These are phyloP conservation scores for Patella ulyssiponensis DNA, from an alignment of 2,888 invertebrate species.

Conservation along the genomic window DNA sequence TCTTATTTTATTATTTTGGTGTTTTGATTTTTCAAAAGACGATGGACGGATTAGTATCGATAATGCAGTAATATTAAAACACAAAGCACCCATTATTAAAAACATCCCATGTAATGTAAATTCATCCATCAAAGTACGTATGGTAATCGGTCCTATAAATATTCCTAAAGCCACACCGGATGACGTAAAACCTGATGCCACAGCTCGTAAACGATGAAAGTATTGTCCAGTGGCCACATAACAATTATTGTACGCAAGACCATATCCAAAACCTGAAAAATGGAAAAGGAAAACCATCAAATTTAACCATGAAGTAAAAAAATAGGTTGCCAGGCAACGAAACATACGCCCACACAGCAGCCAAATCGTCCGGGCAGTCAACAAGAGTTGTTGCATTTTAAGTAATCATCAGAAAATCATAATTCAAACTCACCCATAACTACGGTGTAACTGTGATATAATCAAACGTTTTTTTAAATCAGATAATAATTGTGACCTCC, in stretches of 20 bases:
- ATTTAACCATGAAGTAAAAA: too few relatives aligned
- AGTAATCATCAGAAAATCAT: too few relatives aligned
- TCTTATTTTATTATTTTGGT: neutral
- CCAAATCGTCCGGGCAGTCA: too few relatives aligned
- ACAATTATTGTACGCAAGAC: neutral
- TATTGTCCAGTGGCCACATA: neutral
- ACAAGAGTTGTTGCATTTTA: too few relatives aligned
- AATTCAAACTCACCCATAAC: too few relatives aligned
- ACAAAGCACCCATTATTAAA: neutral
- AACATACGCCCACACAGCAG: too few relatives aligned
- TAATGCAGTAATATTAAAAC: neutral
- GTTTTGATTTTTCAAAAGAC: neutral
- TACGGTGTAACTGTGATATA: too few relatives aligned
- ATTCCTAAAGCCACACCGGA: neutral
- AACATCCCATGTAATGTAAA: neutral
- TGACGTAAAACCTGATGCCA: neutral
- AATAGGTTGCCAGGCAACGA: too few relatives aligned
- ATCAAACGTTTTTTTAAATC: too few relatives aligned
- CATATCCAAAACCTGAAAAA: slow-evolving; percentile 1
- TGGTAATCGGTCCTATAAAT: neutral
- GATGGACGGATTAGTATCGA: neutral
- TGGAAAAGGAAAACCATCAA: neutral
- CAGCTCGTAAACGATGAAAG: neutral
- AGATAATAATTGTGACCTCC: too few relatives aligned
- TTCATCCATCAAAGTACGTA: neutral